Percentiles rank a stretch among this genome's conserved stretches.
Conservation (phyloP, 2,797 vertebrate species). For the Liparis tanakae region DNA sequence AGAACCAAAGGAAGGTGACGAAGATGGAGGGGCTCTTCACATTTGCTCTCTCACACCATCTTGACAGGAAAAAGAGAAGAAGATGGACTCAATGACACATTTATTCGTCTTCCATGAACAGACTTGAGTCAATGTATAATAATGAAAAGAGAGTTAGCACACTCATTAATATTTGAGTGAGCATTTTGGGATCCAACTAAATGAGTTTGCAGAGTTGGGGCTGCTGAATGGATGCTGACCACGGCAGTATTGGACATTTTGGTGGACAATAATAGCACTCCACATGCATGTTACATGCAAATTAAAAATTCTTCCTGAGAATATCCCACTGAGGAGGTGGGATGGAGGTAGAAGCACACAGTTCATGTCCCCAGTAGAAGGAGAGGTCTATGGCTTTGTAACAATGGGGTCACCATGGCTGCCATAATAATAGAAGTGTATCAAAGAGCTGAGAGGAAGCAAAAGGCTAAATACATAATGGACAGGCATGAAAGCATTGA, state of each 20-base stretch:
- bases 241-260: constrained; percentile 9
- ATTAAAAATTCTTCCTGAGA: constrained; percentile 2
- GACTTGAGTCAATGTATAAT: constrained; percentile 45
- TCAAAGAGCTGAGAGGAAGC: constrained; percentile 49
- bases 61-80: constrained; percentile 59
- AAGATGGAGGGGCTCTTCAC: constrained; percentile 62
- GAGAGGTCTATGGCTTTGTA: constrained; percentile 15
- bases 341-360: constrained; percentile 20
- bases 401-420: constrained; percentile 39
- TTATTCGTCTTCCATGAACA: constrained; percentile 47
- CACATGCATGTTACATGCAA: neutral
- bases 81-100: constrained; percentile 45
- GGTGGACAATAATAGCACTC: neutral
- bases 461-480: constrained; percentile 45
- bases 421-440: constrained; percentile 40
- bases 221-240: constrained; percentile 13
- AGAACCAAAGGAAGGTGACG: constrained; percentile 67
- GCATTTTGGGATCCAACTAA: constrained; percentile 25
- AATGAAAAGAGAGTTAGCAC: constrained; percentile 33
- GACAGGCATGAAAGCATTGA: constrained; percentile 30
- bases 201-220: constrained; percentile 34
- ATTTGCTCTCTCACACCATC: constrained; percentile 50
- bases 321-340: neutral
- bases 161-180: constrained; percentile 49
- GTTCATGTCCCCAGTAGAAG: constrained; percentile 25